Base-by-base conservation (phyloP, 2,888 invertebrate genomes). In the Polyploca ridens region DNA sequence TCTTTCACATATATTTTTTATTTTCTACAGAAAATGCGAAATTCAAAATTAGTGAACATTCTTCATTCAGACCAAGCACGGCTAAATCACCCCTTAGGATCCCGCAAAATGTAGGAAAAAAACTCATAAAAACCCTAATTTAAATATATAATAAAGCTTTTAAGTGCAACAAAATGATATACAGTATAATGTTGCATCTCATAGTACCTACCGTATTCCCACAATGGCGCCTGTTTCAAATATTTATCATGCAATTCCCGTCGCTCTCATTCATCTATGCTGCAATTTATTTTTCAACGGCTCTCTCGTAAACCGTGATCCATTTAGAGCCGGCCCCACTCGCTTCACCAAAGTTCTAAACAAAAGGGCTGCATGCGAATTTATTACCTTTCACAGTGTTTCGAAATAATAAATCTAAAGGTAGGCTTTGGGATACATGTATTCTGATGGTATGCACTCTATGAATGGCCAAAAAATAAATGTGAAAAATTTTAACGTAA, bases 191-290 rank as follows among this genome's bases (percentile, higher is more conserved):
- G 19, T 19, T 16, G 16, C 10, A 54, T 10, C 65, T 13, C 41
- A 41, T 41, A 8, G 38, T 38, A 67, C 62, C 69, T 38, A 67
- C 62, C 69, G 69, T 69, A 70, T 64, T 70, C 73, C 76, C 72
- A 78, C 79, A 73, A 76, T 72, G 70, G 75, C 72, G 67, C 73
- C 71, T 76, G 72, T 75, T 79, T 88, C 75, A 85, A 88, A 86
- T 86, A 87, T 88, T 86, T 84, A 87, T 81, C 80, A 81, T 79
- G 79, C 85, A 85, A 87, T 86, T 82, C 85, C 82, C 83, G 71
- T 69, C 72, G 78, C 82, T 75, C 83, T 81, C 85, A 82, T 89
- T 86, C 85, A 85, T 86, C 85, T 84, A 82, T 82, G 78, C 77
- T 77, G 79, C 81, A 78, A 86, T 88, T 82, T 84, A 88, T 86